phyloP scores from a whole-genome alignment of 2,113 vertebrate species.

The Tichodroma muraria region DNA sequence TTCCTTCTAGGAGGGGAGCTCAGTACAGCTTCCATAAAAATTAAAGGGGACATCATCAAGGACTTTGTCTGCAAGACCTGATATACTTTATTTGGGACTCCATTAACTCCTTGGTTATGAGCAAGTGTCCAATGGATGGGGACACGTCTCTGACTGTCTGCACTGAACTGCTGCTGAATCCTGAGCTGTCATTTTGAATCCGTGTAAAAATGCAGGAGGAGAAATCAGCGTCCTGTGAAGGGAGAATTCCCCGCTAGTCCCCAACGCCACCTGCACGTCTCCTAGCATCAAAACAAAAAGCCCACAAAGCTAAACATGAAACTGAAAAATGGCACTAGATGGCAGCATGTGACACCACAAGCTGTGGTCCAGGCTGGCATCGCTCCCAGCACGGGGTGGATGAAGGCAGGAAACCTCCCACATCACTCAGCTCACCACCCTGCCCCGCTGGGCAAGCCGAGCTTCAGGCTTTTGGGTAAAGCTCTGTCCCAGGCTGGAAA shows the following conservation, averaged over 20 bases:
- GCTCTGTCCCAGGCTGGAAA: background rate
- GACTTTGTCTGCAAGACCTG: background rate
- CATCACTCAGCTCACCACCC: background rate
- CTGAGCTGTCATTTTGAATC: background rate
- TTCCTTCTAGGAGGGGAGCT: background rate
- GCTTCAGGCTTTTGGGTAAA: background rate
- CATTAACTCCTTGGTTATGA: background rate
- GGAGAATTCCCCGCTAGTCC: background rate
- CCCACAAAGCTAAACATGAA: background rate
- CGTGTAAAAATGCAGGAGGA: background rate
- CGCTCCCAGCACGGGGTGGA: background rate
- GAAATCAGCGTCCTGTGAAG: background rate
- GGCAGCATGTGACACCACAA: slow-evolving; percentile 68
- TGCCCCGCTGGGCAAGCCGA: background rate
- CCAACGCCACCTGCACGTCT: fast-evolving
- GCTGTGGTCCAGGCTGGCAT: background rate
- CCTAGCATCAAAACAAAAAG: background rate
- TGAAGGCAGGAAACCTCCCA: background rate
- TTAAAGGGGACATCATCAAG: background rate
- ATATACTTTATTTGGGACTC: background rate
- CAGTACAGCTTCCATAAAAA: background rate
- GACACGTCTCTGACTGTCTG: background rate
- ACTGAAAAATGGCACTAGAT: slow-evolving; percentile 57
- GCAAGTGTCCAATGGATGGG: background rate
- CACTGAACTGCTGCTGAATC: background rate